phyloP scores from a whole-genome alignment of 2,797 vertebrate species.

The Danionella dracula region DNA sequence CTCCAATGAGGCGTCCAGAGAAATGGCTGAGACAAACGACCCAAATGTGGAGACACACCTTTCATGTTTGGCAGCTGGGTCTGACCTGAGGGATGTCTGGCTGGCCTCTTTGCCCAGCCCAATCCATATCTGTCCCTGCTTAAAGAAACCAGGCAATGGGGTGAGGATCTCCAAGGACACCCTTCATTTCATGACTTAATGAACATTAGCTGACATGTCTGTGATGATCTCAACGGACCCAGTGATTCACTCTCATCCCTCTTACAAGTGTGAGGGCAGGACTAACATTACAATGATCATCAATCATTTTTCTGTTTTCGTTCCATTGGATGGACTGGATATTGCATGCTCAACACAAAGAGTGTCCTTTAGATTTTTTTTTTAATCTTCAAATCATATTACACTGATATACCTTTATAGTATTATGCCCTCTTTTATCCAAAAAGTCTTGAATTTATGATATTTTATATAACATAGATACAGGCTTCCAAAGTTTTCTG shows the following conservation, averaged over 20 bases:
- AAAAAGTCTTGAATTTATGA: too few species aligned
- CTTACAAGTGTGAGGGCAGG: conserved; percentile 41
- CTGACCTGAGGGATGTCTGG: conserved; percentile 32
- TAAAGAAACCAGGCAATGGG: conserved; percentile 18
- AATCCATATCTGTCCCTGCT: conserved; percentile 28
- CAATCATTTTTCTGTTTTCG: too few species aligned
- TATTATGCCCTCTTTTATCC: too few species aligned
- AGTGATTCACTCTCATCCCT: conserved; percentile 46
- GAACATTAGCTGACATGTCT: conserved; percentile 57
- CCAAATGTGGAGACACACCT: conserved; percentile 61
- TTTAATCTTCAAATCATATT: too few species aligned
- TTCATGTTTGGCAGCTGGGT: conserved; percentile 64
- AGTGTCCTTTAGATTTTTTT: too few species aligned
- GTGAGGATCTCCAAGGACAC: conserved; percentile 33
- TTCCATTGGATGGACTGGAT: too few species aligned
- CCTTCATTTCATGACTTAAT: conserved; percentile 39
- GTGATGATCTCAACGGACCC: conserved; percentile 47
- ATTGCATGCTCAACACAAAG: too few species aligned
- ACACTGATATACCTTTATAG: too few species aligned
- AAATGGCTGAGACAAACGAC: conserved; percentile 63
- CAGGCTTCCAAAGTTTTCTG: too few species aligned
- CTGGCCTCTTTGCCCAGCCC: conserved; percentile 26
- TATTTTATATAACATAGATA: too few species aligned
- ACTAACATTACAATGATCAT: conserved; percentile 28
- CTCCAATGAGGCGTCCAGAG: conserved; percentile 69